Conservation (phyloP, 2,113 vertebrate genomes). For the Saccopteryx leptura region DNA sequence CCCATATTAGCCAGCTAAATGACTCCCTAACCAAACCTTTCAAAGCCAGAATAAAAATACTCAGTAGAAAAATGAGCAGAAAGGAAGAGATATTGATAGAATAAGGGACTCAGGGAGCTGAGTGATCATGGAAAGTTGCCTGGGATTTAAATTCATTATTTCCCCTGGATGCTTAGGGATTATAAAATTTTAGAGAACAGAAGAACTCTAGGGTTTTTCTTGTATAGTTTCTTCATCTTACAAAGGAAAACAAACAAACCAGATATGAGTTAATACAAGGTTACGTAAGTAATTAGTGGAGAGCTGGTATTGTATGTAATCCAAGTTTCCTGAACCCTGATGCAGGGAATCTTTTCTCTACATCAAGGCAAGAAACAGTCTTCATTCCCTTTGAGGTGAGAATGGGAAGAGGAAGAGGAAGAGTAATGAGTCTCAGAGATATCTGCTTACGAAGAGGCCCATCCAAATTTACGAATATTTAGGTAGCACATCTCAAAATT, state of each 20-base stretch:
- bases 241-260: background rate
- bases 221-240: background rate
- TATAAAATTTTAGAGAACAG: background rate
- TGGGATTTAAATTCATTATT: background rate
- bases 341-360: background rate
- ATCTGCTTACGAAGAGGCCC: background rate
- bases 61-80: background rate
- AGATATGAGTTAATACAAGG: background rate
- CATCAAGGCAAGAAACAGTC: background rate
- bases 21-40: background rate
- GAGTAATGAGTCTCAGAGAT: background rate
- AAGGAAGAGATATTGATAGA: background rate
- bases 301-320: background rate
- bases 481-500: background rate
- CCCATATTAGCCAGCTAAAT: constrained; percentile 40
- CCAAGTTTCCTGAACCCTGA: background rate
- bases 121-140: background rate
- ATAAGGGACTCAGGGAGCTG: background rate
- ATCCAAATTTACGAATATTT: background rate
- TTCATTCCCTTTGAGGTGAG: background rate
- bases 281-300: background rate
- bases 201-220: background rate
- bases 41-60: background rate
- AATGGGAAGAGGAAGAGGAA: background rate
- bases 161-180: background rate